A percentile compares a stretch with the other conserved stretches of the same genome.
These are phyloP conservation scores for Sebastes itinus DNA, from an alignment of 2,797 vertebrate genomes.

Conservation along the genomic window DNA sequence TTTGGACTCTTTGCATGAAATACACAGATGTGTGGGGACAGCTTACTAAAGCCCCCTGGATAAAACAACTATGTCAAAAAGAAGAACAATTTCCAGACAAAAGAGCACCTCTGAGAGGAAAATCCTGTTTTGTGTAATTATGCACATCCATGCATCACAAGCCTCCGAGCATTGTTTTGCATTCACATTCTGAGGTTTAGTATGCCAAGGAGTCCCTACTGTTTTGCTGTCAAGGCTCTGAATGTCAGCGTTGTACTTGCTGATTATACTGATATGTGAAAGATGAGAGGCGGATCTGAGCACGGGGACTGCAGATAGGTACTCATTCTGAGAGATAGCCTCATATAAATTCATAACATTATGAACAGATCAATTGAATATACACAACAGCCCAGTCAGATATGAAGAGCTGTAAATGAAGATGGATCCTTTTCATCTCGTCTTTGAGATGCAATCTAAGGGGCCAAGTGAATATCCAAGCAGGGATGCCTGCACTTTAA, in stretches of 20 bases:
- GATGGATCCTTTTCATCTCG: constrained; percentile 49
- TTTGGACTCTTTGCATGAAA: background rate
- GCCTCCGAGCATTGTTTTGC: constrained; percentile 43
- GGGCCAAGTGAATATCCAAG: constrained; percentile 24
- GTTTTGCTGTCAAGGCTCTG: constrained; percentile 49
- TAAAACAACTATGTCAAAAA: constrained; percentile 17
- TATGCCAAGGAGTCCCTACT: constrained; percentile 46
- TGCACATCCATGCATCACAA: constrained; percentile 47
- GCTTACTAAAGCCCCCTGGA: background rate
- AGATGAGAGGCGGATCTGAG: constrained; percentile 44
- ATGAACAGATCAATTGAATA: constrained; percentile 50
- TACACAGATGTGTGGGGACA: background rate
- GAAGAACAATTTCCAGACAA: constrained; percentile 27
- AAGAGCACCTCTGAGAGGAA: constrained; percentile 5
- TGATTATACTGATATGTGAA: constrained; percentile 60
- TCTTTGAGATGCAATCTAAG: constrained; percentile 28
- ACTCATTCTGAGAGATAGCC: constrained; percentile 14
- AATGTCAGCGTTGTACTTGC: constrained; percentile 55
- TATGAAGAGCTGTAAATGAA: constrained; percentile 49
- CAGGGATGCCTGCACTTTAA: background rate
- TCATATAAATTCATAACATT: constrained; percentile 58
- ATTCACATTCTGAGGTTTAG: constrained; percentile 47
- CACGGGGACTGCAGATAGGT: constrained; percentile 24
- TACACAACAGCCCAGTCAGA: constrained; percentile 27
- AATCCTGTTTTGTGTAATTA: constrained; percentile 42